Conservation (phyloP, 2,113 vertebrate species). For the Callopanchax toddi region DNA sequence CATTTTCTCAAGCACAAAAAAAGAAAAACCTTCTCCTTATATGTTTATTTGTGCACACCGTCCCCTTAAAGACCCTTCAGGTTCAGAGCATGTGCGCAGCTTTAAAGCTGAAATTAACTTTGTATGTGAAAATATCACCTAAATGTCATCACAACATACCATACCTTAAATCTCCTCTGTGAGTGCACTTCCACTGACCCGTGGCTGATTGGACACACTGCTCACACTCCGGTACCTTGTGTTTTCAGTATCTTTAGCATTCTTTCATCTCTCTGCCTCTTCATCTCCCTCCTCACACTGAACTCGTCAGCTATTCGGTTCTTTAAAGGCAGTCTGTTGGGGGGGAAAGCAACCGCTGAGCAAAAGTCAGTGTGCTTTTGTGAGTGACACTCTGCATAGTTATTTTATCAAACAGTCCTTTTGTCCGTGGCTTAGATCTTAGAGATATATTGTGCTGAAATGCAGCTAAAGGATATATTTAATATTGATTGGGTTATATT, state of each 20-base stretch:
- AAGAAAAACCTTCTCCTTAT: neutral
- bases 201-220: conserved; percentile 34
- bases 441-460: no score
- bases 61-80: conserved; percentile 27
- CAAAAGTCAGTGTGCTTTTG: conserved; percentile 42
- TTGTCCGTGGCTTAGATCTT: no score
- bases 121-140: conserved; percentile 56
- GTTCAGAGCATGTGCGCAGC: conserved; percentile 22
- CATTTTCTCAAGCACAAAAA: neutral
- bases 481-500: no score
- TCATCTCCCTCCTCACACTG: conserved; percentile 3
- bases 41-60: neutral
- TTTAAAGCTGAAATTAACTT: conserved; percentile 41
- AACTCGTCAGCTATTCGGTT: neutral
- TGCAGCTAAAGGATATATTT: no score
- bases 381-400: no score
- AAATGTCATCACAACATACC: conserved; percentile 67
- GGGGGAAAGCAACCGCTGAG: no score
- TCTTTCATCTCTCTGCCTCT: conserved; percentile 22
- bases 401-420: no score
- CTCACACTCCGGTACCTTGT: conserved; percentile 13
- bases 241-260: conserved; percentile 9
- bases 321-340: conserved; percentile 21
- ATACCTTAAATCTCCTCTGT: conserved; percentile 24
- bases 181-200: conserved; percentile 42